A percentile compares a stretch with the other conserved stretches of the same genome.
Conservation (phyloP, 2,797 vertebrate species). For the Smutsia gigantea region DNA sequence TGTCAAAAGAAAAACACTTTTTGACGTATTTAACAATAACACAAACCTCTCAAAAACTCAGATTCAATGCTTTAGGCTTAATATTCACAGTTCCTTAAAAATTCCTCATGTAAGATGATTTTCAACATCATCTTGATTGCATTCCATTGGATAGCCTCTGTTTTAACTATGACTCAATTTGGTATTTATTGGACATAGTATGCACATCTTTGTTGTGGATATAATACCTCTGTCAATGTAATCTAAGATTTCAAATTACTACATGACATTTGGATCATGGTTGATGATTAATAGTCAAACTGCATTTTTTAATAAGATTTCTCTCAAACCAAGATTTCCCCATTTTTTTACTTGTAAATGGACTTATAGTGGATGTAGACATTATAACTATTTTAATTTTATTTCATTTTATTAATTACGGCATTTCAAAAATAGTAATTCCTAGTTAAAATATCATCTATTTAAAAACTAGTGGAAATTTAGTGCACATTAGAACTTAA, state of each 20-base stretch:
- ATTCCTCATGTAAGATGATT: neutral
- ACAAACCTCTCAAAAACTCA: neutral
- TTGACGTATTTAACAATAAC: neutral
- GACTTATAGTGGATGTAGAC: neutral
- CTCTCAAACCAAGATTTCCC: neutral
- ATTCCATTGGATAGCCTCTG: neutral
- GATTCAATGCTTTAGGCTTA: neutral
- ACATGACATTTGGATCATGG: neutral
- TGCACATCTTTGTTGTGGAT: neutral
- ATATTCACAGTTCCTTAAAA: neutral
- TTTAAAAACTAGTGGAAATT: conserved; percentile 38
- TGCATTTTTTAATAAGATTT: neutral
- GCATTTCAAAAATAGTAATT: conserved; percentile 28
- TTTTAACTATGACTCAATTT: neutral
- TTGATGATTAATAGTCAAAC: neutral
- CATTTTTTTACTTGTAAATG: neutral
- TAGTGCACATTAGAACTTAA: neutral
- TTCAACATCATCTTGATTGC: neutral
- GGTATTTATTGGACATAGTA: neutral
- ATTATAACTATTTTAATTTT: neutral
- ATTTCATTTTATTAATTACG: conserved; percentile 12
- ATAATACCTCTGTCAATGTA: neutral
- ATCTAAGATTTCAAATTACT: neutral
- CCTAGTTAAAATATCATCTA: neutral
- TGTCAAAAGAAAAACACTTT: neutral